Percentiles rank a stretch among this genome's conserved stretches.
Evolutionary conservation across 2,113 vertebrate species (phyloP).

Genomic region (Trematocara stigmaticum): DNA sequence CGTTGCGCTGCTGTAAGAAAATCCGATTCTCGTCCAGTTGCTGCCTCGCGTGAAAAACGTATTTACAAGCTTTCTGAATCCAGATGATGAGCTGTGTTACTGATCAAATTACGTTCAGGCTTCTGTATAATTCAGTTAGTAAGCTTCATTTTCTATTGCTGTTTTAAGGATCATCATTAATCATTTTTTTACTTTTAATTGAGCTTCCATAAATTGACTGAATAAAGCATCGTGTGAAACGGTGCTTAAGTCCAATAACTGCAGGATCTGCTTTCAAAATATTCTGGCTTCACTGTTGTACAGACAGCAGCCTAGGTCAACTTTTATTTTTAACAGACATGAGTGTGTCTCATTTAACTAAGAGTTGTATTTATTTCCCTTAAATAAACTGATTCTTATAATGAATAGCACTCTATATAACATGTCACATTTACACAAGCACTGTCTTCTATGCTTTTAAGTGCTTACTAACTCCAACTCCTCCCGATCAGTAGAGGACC

Average conservation of each 20-base stretch:
- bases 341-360: neutral
- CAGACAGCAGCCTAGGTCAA: neutral
- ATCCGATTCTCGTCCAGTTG: neutral
- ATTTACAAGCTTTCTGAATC: neutral
- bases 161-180: neutral
- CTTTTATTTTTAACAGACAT: neutral
- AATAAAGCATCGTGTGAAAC: neutral
- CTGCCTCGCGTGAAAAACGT: accelerated
- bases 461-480: neutral
- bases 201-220: accelerated
- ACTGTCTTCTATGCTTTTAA: neutral
- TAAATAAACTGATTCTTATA: neutral
- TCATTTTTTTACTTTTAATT: neutral
- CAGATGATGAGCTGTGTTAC: accelerated
- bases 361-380: accelerated
- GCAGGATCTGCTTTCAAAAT: neutral
- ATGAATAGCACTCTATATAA: neutral
- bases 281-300: neutral
- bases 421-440: neutral
- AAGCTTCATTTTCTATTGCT: accelerated
- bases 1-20: accelerated
- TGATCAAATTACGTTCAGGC: accelerated
- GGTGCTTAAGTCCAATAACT: neutral
- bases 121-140: neutral
- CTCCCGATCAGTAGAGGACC: neutral